Evolutionary conservation across 2,113 vertebrate species (phyloP), one percentile per base, ranked within the genome.

Genomic region (Tragelaphus strepsiceros): DNA sequence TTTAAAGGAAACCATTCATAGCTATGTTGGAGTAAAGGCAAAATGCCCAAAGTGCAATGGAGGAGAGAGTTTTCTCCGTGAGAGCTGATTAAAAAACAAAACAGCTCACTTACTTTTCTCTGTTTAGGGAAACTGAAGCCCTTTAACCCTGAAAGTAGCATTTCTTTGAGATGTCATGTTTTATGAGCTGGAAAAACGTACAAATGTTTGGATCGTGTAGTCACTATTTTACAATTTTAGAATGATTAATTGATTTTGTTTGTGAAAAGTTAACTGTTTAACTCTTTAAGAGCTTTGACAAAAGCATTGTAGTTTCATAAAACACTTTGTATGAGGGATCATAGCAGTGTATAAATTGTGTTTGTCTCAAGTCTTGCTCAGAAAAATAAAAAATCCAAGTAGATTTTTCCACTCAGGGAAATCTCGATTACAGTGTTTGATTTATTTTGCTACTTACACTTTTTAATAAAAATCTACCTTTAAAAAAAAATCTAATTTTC

Each of bases 191-290:
- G 71, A 59, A 94, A 92, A 35, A 46, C 49, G 12, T 61, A 11
- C 16, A 17, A 53, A 43, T 7, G 39, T 95, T 96, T 94, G 77
- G 87, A 53, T 53, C 7, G 2, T 88, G 12, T 32, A 59, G 80
- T 86, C 16, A 87, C 32, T 89, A 6, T 86, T 87, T 96, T 91
- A 90, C 28, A 84, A 12, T 88, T 96, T 96, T 95, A 95, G 28
- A n/a, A n/a, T 61, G 43, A 81, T 88, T 89, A 91, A 61, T 83
- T 92, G 82, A 81, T 96, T 96, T 94, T 94, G 28, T 91, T 94
- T 71, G 39, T 86, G 61, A 83, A 85, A 94, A 92, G 35, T 87
- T 93, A 80, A 58, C 51, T 93, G 24, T 58, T 94, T 96, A 81
- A 51, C 28, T 94, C 86, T 77, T 92, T 74, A 93, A 91, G 35